Evolutionary conservation across 1,140 invertebrate species (phyloP), one percentile per base, ranked within the genome.

Genomic region (Acromyrmex charruanus): DNA sequence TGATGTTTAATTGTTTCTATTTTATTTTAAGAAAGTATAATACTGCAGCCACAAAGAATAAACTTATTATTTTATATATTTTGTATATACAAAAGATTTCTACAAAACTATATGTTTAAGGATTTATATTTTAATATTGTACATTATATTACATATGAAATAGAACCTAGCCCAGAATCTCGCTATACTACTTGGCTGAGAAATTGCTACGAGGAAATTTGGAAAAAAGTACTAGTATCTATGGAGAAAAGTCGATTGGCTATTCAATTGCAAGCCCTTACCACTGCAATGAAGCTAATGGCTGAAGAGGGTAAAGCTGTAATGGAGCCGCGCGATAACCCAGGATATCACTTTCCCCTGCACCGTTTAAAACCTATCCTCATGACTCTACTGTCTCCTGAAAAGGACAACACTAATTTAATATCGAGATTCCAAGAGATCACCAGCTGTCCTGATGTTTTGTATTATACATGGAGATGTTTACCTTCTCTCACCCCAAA

Each of bases 241-340:
- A 95, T 97, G 31, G 95, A 96, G 58, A 94, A 94, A 72, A 95
- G 95, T 39, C 95, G 95, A 75, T 91, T 92, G 7, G 95, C 94
- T 75, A 95, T 97, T 44, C 96, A 96, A 77, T 88, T 95, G 7
- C 97, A 97, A 95, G 97, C 97, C 0, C 94, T 98, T 0, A 96
- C 96, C 4, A 97, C 97, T 2, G 96, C 96, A 14, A 96, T 97
- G 94, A 97, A 97, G 88, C 87, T 97, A 35, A 93, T 97, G 87
- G 94, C 96, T 21, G 95, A 95, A 31, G 97, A 98, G 94, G 97
- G 96, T n/a, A 96, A 96, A 91, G 94, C 95, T 91, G 96, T 96
- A 0, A 87, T 97, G n/a, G 96, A 97, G 87, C 93, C 94, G 35
- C 93, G 89, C 39, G 93, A 92, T 10, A 92, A 94, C 86, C 87